Evolutionary conservation across 2,888 invertebrate species (phyloP).

Genomic region (Thysanoteuthis rhombus): DNA sequence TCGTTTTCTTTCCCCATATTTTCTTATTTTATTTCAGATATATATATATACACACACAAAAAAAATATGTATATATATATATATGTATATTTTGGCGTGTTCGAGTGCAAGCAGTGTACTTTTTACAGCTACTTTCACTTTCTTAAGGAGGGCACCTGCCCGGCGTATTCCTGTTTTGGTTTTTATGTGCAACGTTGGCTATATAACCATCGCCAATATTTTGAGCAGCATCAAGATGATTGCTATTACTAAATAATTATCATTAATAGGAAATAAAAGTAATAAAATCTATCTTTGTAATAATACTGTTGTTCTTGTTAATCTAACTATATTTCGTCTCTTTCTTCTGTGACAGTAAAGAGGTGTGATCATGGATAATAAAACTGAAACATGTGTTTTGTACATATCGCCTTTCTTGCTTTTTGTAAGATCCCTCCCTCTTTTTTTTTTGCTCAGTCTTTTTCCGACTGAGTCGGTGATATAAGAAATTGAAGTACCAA

Average conservation of each 20-base stretch:
- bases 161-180: background rate
- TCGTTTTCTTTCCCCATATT: slow-evolving; percentile 96
- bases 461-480: background rate
- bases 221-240: no score
- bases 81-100: background rate
- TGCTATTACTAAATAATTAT: no score
- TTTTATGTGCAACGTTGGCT: no score
- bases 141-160: background rate
- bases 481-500: background rate
- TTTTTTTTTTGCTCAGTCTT: background rate
- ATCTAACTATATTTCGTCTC: background rate
- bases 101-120: background rate
- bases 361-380: background rate
- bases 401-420: background rate
- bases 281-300: background rate
- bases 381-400: background rate
- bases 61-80: background rate
- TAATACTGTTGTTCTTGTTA: background rate
- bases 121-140: background rate
- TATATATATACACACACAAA: background rate
- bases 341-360: background rate
- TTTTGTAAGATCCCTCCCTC: background rate
- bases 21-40: background rate
- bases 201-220: no score
- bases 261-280: no score